phyloP scores from a whole-genome alignment of 2,113 vertebrate genomes.

The Gasterosteus aculeatus region DNA sequence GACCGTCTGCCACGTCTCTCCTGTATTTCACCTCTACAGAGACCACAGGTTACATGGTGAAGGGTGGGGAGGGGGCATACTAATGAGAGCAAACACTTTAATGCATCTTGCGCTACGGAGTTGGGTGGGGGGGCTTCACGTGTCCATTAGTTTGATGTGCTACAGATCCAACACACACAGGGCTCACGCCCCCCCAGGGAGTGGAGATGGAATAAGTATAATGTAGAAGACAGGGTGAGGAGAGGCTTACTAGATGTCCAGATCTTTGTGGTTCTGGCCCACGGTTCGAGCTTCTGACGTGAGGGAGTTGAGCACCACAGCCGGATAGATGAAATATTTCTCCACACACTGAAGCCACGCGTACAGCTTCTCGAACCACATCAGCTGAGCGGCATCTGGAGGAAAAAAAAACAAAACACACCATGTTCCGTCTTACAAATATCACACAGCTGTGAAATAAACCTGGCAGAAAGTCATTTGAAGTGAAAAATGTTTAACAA shows the following conservation, averaged over 20 bases:
- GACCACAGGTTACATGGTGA: neutral
- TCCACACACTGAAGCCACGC: conserved; percentile 91
- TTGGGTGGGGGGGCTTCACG: neutral
- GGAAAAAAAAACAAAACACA: neutral
- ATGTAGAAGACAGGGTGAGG: conserved; percentile 20
- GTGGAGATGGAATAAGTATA: neutral
- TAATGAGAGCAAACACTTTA: neutral
- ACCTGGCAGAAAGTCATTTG: conserved; percentile 11
- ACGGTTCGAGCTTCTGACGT: conserved; percentile 87
- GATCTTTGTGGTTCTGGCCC: conserved; percentile 85
- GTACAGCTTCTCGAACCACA: conserved; percentile 94
- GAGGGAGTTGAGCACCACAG: conserved; percentile 90
- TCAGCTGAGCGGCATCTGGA: conserved; percentile 89
- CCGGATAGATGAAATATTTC: conserved; percentile 91
- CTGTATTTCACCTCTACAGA: neutral
- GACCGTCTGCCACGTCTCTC: neutral
- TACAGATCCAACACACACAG: conserved; percentile 11
- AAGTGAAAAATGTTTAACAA: neutral
- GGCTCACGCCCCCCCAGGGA: conserved; percentile 10
- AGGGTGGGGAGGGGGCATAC: neutral
- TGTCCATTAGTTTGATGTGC: conserved; percentile 25
- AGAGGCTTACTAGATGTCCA: conserved; percentile 86
- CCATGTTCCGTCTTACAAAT: neutral
- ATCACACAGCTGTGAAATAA: conserved; percentile 8
- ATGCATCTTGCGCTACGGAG: neutral